Base-by-base conservation (phyloP, 2,888 invertebrate species). In the Andrena chrysosceles region DNA sequence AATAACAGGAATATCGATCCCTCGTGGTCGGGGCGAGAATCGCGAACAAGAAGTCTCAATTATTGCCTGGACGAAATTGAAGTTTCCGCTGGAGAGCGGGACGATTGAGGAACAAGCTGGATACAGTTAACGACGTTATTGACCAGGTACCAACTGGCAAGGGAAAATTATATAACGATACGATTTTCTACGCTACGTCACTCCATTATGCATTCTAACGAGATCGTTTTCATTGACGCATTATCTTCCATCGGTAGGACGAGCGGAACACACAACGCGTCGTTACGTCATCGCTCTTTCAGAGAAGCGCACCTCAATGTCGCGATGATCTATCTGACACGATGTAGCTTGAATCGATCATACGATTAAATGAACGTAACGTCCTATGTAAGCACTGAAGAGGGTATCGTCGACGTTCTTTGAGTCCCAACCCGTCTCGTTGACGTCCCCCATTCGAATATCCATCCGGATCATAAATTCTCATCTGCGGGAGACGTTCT, bases 391-490 rank as follows among this genome's bases (percentile, higher is more conserved):
- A 8, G 2, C 35, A 59, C 31, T 23, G 54, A 54, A 42, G 35
- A 7, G 29, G 35, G 20, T 35, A 31, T 35, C 10, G 23, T 33
- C 26, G 16, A 16, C 52, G 54, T 73, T 64, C 26, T 20, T n/a
- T 2, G 1, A 20, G 33, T 35, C 35, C 7, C 13, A 48, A 13
- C 62, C 7, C 29, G 70, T 62, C 48, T 52, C 29, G 62, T 71
- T 62, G 16, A 13, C 13, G 16, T 26, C 52, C 2, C 33, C 54
- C 33, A 26, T 49, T 31, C 52, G 59, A 49, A 56, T 64, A 78
- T 81, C 76, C 62, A 85, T 75, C 69, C 49, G 49, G 33, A 16
- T 67, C 52, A 71, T 85, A 85, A 85, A 82, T 85, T 69, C 64
- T 56, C 63, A 64, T 78, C 60, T 13, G 10, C 8, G 20, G 16